A percentile compares a stretch with the other conserved stretches of the same genome.
Conservation (phyloP, 2,888 invertebrate species). For the Incurvaria masculella region DNA sequence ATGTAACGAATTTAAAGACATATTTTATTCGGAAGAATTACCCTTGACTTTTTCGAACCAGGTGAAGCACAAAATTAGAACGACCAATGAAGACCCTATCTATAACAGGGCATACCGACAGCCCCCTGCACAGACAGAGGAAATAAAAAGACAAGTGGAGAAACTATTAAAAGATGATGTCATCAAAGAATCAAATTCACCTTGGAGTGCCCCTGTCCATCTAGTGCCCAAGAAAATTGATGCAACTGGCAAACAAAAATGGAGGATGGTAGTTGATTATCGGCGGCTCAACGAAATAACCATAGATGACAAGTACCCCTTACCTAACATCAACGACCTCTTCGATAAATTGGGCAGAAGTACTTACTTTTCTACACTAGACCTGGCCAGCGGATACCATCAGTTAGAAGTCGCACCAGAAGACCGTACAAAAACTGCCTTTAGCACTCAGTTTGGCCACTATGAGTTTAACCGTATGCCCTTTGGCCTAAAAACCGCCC, state of each 20-base stretch:
- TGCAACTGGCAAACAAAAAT: slow-evolving; percentile 17
- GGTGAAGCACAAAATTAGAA: background rate
- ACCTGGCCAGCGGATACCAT: no score
- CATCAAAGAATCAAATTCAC: slow-evolving; percentile 10
- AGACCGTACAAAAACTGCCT: slow-evolving; percentile 23
- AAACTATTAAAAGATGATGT: slow-evolving; percentile 9
- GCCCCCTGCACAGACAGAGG: slow-evolving; percentile 1
- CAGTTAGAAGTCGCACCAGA: slow-evolving; percentile 6
- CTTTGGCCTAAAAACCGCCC: slow-evolving; percentile 22
- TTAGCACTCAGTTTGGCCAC: slow-evolving; percentile 20
- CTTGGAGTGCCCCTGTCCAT: slow-evolving; percentile 16
- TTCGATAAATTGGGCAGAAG: background rate
- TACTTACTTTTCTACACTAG: background rate
- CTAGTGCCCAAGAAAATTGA: slow-evolving; percentile 19
- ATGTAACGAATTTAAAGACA: no score
- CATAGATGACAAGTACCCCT: slow-evolving; percentile 15
- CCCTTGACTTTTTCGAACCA: no score
- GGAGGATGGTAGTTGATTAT: slow-evolving; percentile 18
- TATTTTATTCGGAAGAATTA: no score
- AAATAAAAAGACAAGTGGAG: slow-evolving; percentile 7
- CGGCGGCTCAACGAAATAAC: slow-evolving; percentile 16
- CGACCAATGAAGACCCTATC: background rate
- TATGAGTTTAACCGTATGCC: slow-evolving; percentile 25
- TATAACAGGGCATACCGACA: background rate
- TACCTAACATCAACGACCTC: slow-evolving; percentile 12